Percentiles rank a stretch among this genome's conserved stretches.
Evolutionary conservation across 2,797 vertebrate species (phyloP).

Genomic region (Nothura maculosa): DNA sequence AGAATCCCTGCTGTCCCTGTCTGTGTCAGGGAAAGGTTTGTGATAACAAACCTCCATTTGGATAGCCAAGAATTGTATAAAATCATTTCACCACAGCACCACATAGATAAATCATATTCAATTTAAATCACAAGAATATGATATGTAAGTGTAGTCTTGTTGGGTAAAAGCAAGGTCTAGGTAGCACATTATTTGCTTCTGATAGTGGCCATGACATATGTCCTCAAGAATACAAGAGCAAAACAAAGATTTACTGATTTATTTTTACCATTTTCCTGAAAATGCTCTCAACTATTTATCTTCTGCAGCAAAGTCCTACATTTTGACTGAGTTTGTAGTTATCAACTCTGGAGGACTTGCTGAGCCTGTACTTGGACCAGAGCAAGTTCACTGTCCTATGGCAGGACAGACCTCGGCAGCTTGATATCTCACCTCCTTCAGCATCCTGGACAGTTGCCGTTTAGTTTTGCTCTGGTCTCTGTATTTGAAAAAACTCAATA

Average conservation of each 20-base stretch:
- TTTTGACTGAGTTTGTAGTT: neutral
- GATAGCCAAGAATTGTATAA: neutral
- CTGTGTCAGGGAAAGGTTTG: neutral
- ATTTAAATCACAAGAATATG: neutral
- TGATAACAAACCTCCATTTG: neutral
- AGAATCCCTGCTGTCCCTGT: neutral
- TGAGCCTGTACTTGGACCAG: neutral
- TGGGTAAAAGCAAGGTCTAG: neutral
- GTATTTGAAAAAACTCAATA: neutral
- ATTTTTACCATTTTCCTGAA: neutral
- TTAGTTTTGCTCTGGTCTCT: fast-evolving
- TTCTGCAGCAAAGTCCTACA: neutral
- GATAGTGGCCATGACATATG: neutral
- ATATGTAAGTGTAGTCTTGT: neutral
- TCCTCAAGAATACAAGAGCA: neutral
- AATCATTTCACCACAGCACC: neutral
- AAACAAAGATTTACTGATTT: neutral
- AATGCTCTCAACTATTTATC: neutral
- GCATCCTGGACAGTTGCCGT: neutral
- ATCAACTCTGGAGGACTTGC: neutral
- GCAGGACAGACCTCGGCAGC: neutral
- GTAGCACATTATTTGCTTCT: neutral
- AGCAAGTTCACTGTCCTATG: neutral
- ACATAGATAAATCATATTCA: neutral
- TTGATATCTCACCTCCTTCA: neutral